Conservation (phyloP, 2,797 vertebrate genomes). For the Falco concolor region DNA sequence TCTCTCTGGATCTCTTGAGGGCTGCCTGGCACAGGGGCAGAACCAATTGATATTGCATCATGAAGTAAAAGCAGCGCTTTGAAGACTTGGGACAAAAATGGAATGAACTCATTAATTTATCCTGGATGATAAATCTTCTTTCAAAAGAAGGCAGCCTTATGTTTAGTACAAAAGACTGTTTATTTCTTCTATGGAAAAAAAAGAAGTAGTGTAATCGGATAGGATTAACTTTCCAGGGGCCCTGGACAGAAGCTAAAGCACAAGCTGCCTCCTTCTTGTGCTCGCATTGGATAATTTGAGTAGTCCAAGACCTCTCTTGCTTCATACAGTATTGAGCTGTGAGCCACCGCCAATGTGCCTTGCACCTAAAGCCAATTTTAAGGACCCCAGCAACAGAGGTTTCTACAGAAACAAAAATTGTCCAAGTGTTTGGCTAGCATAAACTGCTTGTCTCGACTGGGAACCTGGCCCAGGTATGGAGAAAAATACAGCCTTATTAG, state of each 20-base stretch:
- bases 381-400: background rate
- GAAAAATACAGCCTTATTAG: background rate
- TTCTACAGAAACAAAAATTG: background rate
- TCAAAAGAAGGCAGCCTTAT: constrained; percentile 43
- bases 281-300: background rate
- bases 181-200: constrained; percentile 18
- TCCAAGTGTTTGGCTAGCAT: background rate
- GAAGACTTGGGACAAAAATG: background rate
- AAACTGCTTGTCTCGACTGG: background rate
- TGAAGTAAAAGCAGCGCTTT: background rate
- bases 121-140: constrained; percentile 33
- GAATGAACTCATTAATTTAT: constrained; percentile 27
- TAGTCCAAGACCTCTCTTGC: background rate
- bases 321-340: background rate
- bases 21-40: background rate
- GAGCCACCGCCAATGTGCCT: background rate
- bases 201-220: constrained; percentile 13
- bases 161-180: constrained; percentile 48
- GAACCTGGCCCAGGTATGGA: background rate
- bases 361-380: background rate
- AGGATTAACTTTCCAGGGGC: constrained; percentile 53
- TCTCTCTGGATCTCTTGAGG: background rate
- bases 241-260: constrained; percentile 9
- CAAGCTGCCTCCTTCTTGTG: background rate
- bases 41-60: background rate